Base-by-base conservation (phyloP, 2,113 vertebrate species). In the Eulacestoma nigropectus region DNA sequence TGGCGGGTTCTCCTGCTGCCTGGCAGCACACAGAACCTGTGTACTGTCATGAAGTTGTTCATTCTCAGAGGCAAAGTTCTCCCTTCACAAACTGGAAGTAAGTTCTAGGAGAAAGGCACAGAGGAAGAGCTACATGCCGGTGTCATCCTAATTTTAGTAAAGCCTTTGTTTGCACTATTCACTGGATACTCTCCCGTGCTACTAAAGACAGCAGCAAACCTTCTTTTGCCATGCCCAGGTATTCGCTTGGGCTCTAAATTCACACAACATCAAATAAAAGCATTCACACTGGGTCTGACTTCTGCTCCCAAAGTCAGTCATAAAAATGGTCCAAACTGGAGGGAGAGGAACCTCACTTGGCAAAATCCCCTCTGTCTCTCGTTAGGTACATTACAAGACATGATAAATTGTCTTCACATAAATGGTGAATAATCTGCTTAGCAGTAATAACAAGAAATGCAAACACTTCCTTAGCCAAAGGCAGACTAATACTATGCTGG, bases 401-500 rank as follows among this genome's bases (percentile, higher is more conserved):
- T 77, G 26, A 62, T 37, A 56, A 29, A 83, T 86, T 84, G 84
- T 62, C 52, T 90, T 86, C 82, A 86, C 42, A 76, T 70, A 83
- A 95, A 68, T 14, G 6, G 47, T 84, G 88, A 94, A 96, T 65
- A 95, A 93, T 91, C 84, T 76, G 50, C 76, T 85, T 83, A 88
- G 63, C 52, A 78, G 64, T 73, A 92, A 85, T 26, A 86, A 53
- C 55, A 93, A 87, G 91, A 96, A 94, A 86, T 59, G 52, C 70
- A 92, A 95, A 94, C 84, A 94, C 27, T 88, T 84, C 37, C 49
- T 56, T 32, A 94, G 90, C 88, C 87, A 93, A 92, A 84, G 26
- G 72, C 85, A 90, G 90, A 84, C 52, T 90, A 96, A 88, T 47
- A 56, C 42, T 78, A 56, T 0, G 4, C 64, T 93, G 76, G 85